phyloP scores from a whole-genome alignment of 1,140 invertebrate species.

The Pachyrhynchus sulphureomaculatus region DNA sequence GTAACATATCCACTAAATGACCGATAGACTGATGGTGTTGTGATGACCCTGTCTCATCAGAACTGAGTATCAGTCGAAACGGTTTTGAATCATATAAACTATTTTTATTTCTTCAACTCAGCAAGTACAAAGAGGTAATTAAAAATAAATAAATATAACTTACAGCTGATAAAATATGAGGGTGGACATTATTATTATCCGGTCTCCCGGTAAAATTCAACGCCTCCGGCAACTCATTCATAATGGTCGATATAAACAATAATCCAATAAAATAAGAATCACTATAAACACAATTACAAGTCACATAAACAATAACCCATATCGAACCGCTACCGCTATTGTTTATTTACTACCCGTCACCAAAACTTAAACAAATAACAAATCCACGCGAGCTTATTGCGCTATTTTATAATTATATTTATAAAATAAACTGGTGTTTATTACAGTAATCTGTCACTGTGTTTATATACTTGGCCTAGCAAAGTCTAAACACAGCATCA shows the following conservation, averaged over 20 bases:
- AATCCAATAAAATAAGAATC: background rate
- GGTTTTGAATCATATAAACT: too few species aligned
- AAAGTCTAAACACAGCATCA: conserved; percentile 9
- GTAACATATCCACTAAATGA: too few species aligned
- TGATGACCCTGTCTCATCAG: too few species aligned
- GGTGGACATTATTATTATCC: conserved; percentile 8
- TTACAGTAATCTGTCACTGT: conserved; percentile 5
- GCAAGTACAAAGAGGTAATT: too few species aligned
- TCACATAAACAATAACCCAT: background rate
- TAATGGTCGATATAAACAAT: background rate
- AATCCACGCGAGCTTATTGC: background rate
- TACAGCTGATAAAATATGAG: conserved; percentile 3
- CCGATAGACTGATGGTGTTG: too few species aligned
- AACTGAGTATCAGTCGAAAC: too few species aligned
- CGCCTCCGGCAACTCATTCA: conserved; percentile 5
- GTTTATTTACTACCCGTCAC: background rate
- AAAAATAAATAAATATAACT: background rate
- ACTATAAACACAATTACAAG: background rate
- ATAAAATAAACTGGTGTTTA: conserved; percentile 7
- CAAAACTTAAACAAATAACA: conserved; percentile 1
- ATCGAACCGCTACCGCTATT: background rate
- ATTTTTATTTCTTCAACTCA: too few species aligned
- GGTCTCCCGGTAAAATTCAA: conserved; percentile 4
- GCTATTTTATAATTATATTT: conserved; percentile 5
- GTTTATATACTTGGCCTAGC: conserved; percentile 1